These are phyloP conservation scores for Melanotaenia duboulayi DNA, from an alignment of 2,113 vertebrate species.

Conservation along the genomic window DNA sequence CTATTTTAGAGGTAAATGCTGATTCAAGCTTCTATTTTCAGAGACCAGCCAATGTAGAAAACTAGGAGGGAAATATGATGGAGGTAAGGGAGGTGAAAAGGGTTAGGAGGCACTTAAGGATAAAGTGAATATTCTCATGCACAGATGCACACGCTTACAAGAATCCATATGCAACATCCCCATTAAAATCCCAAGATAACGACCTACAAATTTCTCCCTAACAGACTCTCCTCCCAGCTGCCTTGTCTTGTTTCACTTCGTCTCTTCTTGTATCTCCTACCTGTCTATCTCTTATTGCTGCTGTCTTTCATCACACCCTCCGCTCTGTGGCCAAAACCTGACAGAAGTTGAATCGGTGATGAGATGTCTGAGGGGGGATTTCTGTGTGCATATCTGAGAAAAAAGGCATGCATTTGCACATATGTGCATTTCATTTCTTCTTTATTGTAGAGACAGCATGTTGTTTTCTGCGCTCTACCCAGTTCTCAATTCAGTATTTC, in stretches of 20 bases:
- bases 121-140: neutral
- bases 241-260: slow-evolving; percentile 45
- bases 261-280: slow-evolving; percentile 52
- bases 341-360: slow-evolving; percentile 68
- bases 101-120: neutral
- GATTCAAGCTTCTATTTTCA: neutral
- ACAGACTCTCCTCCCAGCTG: slow-evolving; percentile 57
- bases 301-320: slow-evolving; percentile 76
- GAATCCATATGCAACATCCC: slow-evolving; percentile 45
- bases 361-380: slow-evolving; percentile 35
- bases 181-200: slow-evolving; percentile 65
- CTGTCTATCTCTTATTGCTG: slow-evolving; percentile 72
- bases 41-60: neutral
- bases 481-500: slow-evolving; percentile 38
- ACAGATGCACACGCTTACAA: slow-evolving; percentile 9
- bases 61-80: neutral
- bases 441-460: slow-evolving; percentile 46
- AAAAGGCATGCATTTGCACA: slow-evolving; percentile 11
- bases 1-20: neutral
- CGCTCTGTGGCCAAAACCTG: slow-evolving; percentile 54
- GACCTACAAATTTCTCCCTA: slow-evolving; percentile 62
- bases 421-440: slow-evolving; percentile 14
- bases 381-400: slow-evolving; percentile 17
- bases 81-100: neutral
- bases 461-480: slow-evolving; percentile 32